Conservation (phyloP, 37 sponge, comb jelly and placozoan genomes). For the Theonella swinhoei region DNA sequence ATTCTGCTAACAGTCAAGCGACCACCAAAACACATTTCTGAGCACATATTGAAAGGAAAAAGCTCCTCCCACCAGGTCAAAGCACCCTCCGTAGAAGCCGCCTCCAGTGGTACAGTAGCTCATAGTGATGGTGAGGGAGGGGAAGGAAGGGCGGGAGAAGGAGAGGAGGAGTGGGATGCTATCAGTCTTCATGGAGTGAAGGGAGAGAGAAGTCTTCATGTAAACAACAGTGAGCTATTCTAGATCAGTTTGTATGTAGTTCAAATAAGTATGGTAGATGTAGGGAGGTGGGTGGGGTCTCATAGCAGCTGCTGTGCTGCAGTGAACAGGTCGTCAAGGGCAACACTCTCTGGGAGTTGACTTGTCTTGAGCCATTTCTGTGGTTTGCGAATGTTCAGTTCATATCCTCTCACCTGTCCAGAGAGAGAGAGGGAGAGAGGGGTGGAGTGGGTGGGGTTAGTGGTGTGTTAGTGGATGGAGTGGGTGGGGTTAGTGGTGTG, state of each 20-base stretch:
- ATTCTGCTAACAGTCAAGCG: conserved; percentile 28
- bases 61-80: conserved; percentile 3
- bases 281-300: not conserved
- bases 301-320: not conserved
- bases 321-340: not conserved
- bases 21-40: conserved; percentile 30
- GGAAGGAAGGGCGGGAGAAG: not conserved
- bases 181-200: conserved; percentile 37
- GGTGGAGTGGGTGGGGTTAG: too few species aligned
- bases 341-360: not conserved
- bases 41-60: not conserved
- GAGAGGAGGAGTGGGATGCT: conserved; percentile 4
- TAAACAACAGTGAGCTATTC: too few species aligned
- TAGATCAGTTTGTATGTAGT: too few species aligned
- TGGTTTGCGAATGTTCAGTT: not conserved
- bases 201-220: conserved; percentile 33
- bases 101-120: not conserved
- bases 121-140: not conserved
- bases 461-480: too few species aligned
- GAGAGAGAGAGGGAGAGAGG: too few species aligned
- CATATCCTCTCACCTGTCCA: not conserved
- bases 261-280: too few species aligned
- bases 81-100: conserved; percentile 1
- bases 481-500: too few species aligned
- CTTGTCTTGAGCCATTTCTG: not conserved